Evolutionary conservation across 2,888 invertebrate genomes (phyloP).

Genomic region (Zaprionus bogoriensis): DNA sequence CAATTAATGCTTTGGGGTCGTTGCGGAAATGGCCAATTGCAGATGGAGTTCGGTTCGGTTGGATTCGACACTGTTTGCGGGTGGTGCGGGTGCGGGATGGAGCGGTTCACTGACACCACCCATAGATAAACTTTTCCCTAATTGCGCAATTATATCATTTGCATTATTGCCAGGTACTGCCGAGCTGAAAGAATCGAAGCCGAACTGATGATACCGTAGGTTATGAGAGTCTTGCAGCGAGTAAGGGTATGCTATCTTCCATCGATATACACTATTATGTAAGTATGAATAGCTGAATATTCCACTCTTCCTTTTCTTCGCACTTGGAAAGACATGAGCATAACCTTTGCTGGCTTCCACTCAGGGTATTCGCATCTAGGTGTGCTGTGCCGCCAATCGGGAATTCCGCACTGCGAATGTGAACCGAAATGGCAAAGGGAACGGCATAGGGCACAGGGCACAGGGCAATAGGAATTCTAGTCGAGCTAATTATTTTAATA

Average conservation of each 20-base stretch:
- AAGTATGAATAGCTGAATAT: no score
- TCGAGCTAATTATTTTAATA: slow-evolving; percentile 66
- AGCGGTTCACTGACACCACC: slow-evolving; percentile 9
- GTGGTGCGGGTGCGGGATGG: neutral
- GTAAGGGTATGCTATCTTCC: no score
- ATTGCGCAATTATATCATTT: slow-evolving; percentile 60
- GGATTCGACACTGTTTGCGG: no score
- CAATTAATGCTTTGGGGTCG: slow-evolving; percentile 39
- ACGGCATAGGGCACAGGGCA: neutral
- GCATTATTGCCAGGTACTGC: slow-evolving; percentile 31
- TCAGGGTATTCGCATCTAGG: slow-evolving; percentile 4
- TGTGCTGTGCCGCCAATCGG: slow-evolving; percentile 18
- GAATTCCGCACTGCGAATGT: no score
- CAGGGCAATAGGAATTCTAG: slow-evolving; percentile 2
- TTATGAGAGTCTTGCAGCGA: neutral
- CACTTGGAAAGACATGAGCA: no score
- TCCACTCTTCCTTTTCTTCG: no score
- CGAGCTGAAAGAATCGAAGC: slow-evolving; percentile 3
- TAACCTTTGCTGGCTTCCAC: no score
- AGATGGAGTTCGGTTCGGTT: slow-evolving; percentile 17
- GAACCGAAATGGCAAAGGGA: no score
- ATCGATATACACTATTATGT: no score
- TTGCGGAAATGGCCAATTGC: slow-evolving; percentile 27
- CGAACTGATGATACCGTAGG: neutral
- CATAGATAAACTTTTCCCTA: slow-evolving; percentile 38